Conservation (phyloP, 2,888 invertebrate species). For the Sisyra nigra region DNA sequence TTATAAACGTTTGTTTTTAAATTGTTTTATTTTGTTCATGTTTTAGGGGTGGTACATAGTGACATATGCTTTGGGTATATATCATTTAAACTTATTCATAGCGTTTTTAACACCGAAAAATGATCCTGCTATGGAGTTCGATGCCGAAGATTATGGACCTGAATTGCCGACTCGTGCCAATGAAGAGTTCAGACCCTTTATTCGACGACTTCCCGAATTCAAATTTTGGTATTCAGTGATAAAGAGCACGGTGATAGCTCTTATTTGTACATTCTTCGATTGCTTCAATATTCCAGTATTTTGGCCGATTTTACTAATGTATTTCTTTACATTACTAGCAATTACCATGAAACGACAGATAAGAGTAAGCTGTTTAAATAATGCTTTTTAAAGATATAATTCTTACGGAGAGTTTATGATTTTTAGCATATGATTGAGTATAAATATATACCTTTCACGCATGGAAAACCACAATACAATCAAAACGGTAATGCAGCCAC, state of each 20-base stretch:
- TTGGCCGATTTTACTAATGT: conserved; percentile 99
- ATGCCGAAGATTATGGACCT: conserved; percentile 77
- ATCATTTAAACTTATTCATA: conserved; percentile 97
- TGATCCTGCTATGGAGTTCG: conserved; percentile 92
- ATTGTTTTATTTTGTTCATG: conserved; percentile 19
- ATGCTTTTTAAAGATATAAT: too few species aligned
- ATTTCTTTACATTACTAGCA: conserved; percentile 95
- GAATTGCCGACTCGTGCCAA: conserved; percentile 86
- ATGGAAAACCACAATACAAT: conserved; percentile 93
- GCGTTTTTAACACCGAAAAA: conserved; percentile 99
- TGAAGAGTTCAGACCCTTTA: conserved; percentile 98
- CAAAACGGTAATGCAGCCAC: conserved; percentile 39
- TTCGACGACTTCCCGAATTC: conserved; percentile 92
- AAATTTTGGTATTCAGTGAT: conserved; percentile 98
- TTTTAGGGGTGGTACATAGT: conserved; percentile 98
- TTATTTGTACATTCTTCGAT: conserved; percentile 91
- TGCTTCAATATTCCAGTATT: conserved; percentile 99
- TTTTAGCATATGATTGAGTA: conserved; percentile 99
- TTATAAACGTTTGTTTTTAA: conserved; percentile 29
- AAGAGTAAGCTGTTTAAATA: conserved; percentile 47
- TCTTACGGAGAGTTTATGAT: too few species aligned
- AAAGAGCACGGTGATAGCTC: conserved; percentile 81
- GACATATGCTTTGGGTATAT: conserved; percentile 97
- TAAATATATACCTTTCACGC: conserved; percentile 95
- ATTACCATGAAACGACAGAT: conserved; percentile 99